Conservation (phyloP, 2,797 vertebrate genomes). For the Mastacembelus armatus region DNA sequence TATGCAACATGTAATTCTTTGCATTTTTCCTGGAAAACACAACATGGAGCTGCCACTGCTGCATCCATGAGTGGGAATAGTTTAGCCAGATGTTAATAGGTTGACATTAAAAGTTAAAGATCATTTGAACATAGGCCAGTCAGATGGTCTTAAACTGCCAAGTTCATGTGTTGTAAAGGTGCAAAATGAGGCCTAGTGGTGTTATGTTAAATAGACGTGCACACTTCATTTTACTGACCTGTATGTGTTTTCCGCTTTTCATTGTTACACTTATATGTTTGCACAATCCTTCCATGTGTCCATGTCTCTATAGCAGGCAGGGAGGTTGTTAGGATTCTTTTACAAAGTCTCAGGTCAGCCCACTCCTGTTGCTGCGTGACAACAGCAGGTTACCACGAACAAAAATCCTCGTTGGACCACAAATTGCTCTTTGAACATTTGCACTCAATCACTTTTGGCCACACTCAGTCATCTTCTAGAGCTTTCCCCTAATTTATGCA, state of each 20-base stretch:
- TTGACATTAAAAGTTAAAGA: not conserved
- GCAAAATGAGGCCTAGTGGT: not conserved
- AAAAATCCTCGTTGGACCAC: constrained; percentile 25
- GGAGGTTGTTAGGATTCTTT: not conserved
- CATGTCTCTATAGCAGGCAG: not conserved
- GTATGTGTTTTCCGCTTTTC: not conserved
- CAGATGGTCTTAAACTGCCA: not conserved
- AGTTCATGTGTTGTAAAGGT: not conserved
- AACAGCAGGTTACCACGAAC: constrained; percentile 22
- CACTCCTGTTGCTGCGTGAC: not conserved
- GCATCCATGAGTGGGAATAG: constrained; percentile 3
- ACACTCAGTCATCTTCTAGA: not conserved
- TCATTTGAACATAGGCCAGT: not conserved
- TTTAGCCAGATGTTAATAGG: not conserved
- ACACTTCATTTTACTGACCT: not conserved
- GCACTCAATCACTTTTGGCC: not conserved
- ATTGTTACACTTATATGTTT: not conserved
- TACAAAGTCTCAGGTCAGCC: not conserved
- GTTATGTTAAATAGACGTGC: not conserved
- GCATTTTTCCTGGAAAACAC: constrained; percentile 35
- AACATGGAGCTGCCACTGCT: not conserved
- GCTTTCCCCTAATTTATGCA: not conserved
- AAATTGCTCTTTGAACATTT: constrained; percentile 9
- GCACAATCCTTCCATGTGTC: not conserved
- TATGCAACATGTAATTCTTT: constrained; percentile 37